These are phyloP conservation scores for Stigmatopora nigra DNA, from an alignment of 2,113 vertebrate genomes.

Conservation along the genomic window DNA sequence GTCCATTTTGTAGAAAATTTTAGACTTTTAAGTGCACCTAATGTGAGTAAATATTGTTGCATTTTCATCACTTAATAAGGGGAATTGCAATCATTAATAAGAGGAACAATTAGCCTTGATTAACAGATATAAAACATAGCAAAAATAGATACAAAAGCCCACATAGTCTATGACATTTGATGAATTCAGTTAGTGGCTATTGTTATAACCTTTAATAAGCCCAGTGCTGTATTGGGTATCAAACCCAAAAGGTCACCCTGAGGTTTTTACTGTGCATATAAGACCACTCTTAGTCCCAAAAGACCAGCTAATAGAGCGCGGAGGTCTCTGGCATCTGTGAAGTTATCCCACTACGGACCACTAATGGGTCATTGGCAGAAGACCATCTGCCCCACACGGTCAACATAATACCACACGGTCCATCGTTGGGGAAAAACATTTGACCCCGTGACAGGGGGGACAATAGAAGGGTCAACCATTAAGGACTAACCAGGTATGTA, in stretches of 20 bases:
- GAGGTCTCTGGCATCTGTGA: constrained; percentile 31
- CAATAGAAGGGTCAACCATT: constrained; percentile 56
- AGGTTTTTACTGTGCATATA: constrained; percentile 21
- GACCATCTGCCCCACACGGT: constrained; percentile 43
- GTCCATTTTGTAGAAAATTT: too few relatives aligned
- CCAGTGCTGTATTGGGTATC: background rate
- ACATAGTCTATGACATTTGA: background rate
- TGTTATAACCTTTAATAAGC: background rate
- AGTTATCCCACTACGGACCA: constrained; percentile 45
- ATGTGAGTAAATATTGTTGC: too few relatives aligned
- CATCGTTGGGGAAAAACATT: constrained; percentile 56
- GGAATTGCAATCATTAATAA: too few relatives aligned
- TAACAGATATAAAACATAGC: too few relatives aligned
- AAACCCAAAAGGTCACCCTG: constrained; percentile 16
- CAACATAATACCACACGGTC: constrained; percentile 25
- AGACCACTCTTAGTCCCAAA: constrained; percentile 4
- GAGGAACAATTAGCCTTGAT: too few relatives aligned
- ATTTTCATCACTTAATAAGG: too few relatives aligned
- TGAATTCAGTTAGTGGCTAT: background rate
- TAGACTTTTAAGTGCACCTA: too few relatives aligned
- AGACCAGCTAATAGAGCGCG: constrained; percentile 12
- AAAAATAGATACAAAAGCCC: background rate
- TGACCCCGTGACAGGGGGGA: constrained; percentile 57
- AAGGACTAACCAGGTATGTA: constrained; percentile 42
- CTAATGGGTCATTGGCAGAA: constrained; percentile 36